Conservation (phyloP, 2,113 vertebrate species). For the Tamias sibiricus region DNA sequence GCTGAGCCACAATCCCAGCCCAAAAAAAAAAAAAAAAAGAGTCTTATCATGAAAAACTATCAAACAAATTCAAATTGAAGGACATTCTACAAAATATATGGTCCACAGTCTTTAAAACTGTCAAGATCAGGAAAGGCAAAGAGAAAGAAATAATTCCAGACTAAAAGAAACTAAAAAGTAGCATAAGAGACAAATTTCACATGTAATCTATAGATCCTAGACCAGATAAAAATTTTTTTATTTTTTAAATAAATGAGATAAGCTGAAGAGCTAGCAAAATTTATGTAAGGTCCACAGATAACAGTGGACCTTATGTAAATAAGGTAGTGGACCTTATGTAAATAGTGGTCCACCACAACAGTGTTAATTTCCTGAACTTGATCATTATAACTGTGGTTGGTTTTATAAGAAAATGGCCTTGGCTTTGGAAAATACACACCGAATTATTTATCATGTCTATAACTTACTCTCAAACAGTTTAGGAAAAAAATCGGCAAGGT, state of each 20-base stretch:
- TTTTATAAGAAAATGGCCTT: background rate
- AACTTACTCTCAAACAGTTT: constrained; percentile 20
- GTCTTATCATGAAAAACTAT: background rate
- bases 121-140: background rate
- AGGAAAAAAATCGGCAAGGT: no score
- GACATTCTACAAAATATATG: constrained; percentile 24
- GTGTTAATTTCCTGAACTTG: background rate
- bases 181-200: background rate
- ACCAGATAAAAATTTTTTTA: background rate
- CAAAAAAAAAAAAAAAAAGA: no score
- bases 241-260: constrained; percentile 1
- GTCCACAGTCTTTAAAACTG: constrained; percentile 11
- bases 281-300: background rate
- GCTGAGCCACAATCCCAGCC: no score
- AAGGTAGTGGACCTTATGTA: no score
- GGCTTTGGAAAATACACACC: background rate
- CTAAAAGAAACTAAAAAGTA: background rate
- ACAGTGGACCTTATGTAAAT: background rate
- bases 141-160: constrained; percentile 22
- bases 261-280: background rate
- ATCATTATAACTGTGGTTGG: constrained; percentile 20
- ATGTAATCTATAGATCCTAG: background rate
- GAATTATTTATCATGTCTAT: background rate
- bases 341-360: background rate
- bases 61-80: constrained; percentile 9